Evolutionary conservation across 2,888 invertebrate genomes (phyloP).

Genomic region (Cataglyphis altisquamis): DNA sequence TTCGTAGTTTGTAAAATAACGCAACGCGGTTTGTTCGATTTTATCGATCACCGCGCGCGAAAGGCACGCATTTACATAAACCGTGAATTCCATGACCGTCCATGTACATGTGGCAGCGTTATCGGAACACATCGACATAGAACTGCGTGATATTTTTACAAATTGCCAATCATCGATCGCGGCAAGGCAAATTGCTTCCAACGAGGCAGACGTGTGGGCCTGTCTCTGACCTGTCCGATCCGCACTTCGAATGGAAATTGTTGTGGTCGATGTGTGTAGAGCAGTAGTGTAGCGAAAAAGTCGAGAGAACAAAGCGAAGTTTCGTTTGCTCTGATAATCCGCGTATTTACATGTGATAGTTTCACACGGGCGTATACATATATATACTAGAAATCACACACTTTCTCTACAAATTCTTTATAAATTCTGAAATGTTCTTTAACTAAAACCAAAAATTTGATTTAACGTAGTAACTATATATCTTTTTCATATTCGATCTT

Average conservation of each 20-base stretch:
- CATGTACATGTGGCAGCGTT: conserved; percentile 45
- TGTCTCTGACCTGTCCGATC: conserved; percentile 54
- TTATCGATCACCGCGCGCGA: conserved; percentile 13
- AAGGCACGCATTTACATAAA: conserved; percentile 63
- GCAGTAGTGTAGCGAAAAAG: conserved; percentile 28
- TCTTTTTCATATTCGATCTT: not conserved
- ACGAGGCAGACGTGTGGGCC: conserved; percentile 49
- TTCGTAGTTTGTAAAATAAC: not conserved
- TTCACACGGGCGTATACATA: not conserved
- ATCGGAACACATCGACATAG: conserved; percentile 67
- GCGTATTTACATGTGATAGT: not conserved
- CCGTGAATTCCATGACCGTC: conserved; percentile 67
- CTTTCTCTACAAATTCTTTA: not conserved
- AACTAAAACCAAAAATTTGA: not conserved
- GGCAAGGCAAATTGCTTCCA: conserved; percentile 78
- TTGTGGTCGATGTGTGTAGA: conserved; percentile 40
- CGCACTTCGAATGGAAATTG: conserved; percentile 58
- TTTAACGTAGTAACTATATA: not conserved
- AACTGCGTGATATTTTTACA: conserved; percentile 81
- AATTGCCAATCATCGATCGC: conserved; percentile 82
- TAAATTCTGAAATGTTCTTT: not conserved
- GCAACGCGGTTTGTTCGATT: not conserved
- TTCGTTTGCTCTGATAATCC: conserved; percentile 36
- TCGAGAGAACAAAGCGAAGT: conserved; percentile 37
- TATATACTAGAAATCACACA: conserved; percentile 17